Evolutionary conservation across 2,797 vertebrate species (phyloP).

Genomic region (Parambassis ranga): DNA sequence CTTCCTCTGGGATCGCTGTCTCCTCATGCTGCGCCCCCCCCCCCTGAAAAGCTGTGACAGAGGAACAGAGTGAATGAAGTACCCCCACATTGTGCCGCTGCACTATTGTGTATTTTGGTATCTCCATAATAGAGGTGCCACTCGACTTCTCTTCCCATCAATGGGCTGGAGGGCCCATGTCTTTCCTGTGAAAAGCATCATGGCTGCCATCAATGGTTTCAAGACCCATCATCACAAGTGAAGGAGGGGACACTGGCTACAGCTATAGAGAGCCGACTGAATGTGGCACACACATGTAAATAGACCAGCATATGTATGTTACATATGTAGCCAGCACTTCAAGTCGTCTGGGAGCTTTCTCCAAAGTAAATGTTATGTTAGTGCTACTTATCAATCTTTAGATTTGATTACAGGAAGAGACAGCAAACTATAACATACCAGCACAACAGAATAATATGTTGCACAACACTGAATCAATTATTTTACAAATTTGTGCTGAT

Average conservation of each 20-base stretch:
- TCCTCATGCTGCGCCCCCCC: slow-evolving; percentile 38
- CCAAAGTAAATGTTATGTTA: too few relatives aligned
- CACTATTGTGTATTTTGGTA: slow-evolving; percentile 90
- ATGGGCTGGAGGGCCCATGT: slow-evolving; percentile 88
- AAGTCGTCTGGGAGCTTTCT: too few relatives aligned
- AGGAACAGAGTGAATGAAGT: slow-evolving; percentile 85
- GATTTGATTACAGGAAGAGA: too few relatives aligned
- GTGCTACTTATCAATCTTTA: too few relatives aligned
- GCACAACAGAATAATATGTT: too few relatives aligned
- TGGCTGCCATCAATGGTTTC: slow-evolving; percentile 91
- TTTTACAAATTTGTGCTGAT: too few relatives aligned
- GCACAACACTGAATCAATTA: too few relatives aligned
- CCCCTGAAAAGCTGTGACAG: slow-evolving; percentile 46
- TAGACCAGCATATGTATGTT: too few relatives aligned
- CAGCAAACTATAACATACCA: too few relatives aligned
- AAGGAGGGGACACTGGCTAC: slow-evolving; percentile 11
- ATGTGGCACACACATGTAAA: slow-evolving; percentile 59
- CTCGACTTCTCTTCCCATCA: slow-evolving; percentile 93
- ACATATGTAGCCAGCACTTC: too few relatives aligned
- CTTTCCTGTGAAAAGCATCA: slow-evolving; percentile 85
- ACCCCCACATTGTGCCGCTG: slow-evolving; percentile 87
- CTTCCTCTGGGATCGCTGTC: slow-evolving; percentile 26
- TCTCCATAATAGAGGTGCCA: slow-evolving; percentile 95
- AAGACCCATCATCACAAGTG: slow-evolving; percentile 82
- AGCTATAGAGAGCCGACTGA: slow-evolving; percentile 5